phyloP scores from a whole-genome alignment of 2,797 vertebrate genomes.

The Crocidura indochinensis region DNA sequence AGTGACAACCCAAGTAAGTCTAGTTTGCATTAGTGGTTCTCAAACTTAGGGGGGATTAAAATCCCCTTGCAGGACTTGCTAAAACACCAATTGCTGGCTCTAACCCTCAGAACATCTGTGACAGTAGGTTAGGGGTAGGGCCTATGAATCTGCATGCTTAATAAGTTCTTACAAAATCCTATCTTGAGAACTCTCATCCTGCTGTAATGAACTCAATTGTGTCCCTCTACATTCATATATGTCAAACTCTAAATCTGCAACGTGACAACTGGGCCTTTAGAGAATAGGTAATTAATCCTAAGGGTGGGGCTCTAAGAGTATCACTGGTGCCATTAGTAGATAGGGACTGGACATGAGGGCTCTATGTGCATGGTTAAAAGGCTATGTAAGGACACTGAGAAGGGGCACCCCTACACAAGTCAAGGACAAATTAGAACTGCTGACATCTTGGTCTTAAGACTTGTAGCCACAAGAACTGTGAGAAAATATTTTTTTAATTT shows the following conservation, averaged over 20 bases:
- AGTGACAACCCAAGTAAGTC: background rate
- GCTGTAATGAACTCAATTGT: conserved; percentile 16
- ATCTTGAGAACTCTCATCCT: background rate
- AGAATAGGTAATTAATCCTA: conserved; percentile 9
- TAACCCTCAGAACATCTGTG: background rate
- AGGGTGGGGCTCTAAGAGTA: background rate
- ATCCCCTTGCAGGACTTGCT: conserved; percentile 25
- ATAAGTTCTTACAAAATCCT: conserved; percentile 18
- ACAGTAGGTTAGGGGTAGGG: background rate
- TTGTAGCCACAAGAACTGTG: background rate
- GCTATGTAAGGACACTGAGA: background rate
- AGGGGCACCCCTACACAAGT: background rate
- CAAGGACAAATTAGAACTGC: conserved; percentile 17
- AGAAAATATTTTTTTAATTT: background rate
- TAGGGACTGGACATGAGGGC: background rate
- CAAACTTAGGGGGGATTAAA: conserved; percentile 26
- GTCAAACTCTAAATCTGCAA: conserved; percentile 5
- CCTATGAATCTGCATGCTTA: conserved; percentile 46
- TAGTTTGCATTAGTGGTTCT: conserved; percentile 23
- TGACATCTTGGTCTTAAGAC: background rate
- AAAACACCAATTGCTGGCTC: background rate
- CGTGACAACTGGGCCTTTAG: conserved; percentile 16
- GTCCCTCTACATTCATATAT: background rate
- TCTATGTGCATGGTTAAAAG: background rate
- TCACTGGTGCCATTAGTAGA: background rate